Evolutionary conservation across 1,140 invertebrate species (phyloP).

Genomic region (Aradophagus sp.): DNA sequence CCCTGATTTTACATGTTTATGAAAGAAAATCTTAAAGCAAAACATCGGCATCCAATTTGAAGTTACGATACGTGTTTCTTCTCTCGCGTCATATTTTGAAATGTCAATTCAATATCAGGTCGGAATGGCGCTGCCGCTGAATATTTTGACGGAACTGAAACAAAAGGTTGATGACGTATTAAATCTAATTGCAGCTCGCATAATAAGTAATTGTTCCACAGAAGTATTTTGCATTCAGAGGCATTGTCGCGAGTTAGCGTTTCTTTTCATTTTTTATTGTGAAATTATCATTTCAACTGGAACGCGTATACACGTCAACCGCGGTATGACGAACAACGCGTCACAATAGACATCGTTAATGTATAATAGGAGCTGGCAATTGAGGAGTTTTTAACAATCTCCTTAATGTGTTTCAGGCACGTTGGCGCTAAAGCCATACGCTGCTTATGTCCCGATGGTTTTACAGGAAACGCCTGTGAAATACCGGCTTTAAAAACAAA

Average conservation of each 20-base stretch:
- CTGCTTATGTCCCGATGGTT: conserved; percentile 80
- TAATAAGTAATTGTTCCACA: conserved; percentile 30
- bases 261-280: conserved; percentile 33
- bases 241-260: conserved; percentile 19
- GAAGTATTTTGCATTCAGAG: conserved; percentile 16
- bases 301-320: conserved; percentile 17
- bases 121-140: too few species aligned
- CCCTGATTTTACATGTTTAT: too few species aligned
- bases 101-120: too few species aligned
- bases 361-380: conserved; percentile 44
- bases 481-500: conserved; percentile 74
- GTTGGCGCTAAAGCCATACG: conserved; percentile 81
- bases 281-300: conserved; percentile 37
- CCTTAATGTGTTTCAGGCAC: conserved; percentile 77
- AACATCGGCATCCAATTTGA: too few species aligned
- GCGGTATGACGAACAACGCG: conserved; percentile 26
- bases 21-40: too few species aligned
- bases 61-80: too few species aligned
- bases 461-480: conserved; percentile 81
- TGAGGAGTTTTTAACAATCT: conserved; percentile 48
- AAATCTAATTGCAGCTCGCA: conserved; percentile 16
- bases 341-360: conserved; percentile 50
- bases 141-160: too few species aligned
- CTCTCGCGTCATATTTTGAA: background rate
- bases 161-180: background rate